Evolutionary conservation across 2,113 vertebrate species (phyloP), one percentile per base, ranked within the genome.

Genomic region (Parus major): DNA sequence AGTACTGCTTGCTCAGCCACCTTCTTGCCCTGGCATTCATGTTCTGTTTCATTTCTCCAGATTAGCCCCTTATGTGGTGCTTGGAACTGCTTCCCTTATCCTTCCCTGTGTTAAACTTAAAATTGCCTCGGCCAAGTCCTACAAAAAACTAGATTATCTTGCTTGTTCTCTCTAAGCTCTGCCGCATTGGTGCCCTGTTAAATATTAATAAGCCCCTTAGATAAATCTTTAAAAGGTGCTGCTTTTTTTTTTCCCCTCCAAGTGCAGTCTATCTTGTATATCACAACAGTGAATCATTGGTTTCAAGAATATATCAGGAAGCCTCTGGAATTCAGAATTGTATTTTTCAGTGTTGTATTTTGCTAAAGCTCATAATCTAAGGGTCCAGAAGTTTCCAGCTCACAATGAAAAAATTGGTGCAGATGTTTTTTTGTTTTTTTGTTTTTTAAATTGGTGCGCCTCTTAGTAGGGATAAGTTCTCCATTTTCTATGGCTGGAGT

Each of bases 181-280:
- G 64, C 73, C 49, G 72, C 44, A 24, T 41, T 83, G 81, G 36
- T 90, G 22, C 73, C 61, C 94, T 93, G 91, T 91, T 95, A 94
- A 76, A 65, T 96, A 79, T 95, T 96, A 84, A 87, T 91, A 90
- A 82, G 35, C 23, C 88, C 25, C 64, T 77, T 47, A 93, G 86
- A 75, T 86, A 88, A 92, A 92, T 66, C 49, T 65, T 80, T 87
- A 36, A 78, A 93, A 93, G 35, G 35, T 92, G 31, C 24, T 19
- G 47, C 90, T 69, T 46, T 20, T 22, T 22, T 69, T 88, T 83
- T 17, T 0, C 17, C 35, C 13, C 22, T 71, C 19, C 47, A 59
- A 82, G 60, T 85, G 29, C 41, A 82, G 35, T 86, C 75, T 90
- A 20, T 93, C 64, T 57, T 71, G 49, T 79, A 22, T 59, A 60